Evolutionary conservation across 2,113 vertebrate genomes (phyloP), one percentile per base, ranked within the genome.

Genomic region (Grantiella picta): DNA sequence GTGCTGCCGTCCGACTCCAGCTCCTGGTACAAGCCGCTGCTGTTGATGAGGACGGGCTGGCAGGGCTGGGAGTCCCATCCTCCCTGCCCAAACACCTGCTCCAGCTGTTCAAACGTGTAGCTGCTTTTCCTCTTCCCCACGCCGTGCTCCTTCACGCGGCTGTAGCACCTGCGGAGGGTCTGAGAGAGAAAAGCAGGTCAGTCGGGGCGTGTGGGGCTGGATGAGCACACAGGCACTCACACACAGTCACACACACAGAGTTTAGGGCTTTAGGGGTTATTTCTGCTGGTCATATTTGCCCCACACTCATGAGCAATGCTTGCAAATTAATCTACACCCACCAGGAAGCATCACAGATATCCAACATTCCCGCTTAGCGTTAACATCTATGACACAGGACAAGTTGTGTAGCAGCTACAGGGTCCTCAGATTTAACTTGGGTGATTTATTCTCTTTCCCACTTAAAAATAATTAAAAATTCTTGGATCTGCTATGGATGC

Each of bases 101-200:
- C 99, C 98, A 99, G 99, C 98, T 99, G 99, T 73, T 99, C 99
- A 20, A 99, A 99, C 0, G 99, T 99, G 98, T 99, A 99, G 98
- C 99, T 99, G 98, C 99, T 99, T 98, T 99, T 99, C 97, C 99
- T 98, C 94, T 99, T 99, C 29, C 99, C 99, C 0, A 99, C 99
- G 64, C 99, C 99, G 2, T 99, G 99, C 97, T 99, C 99, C 98
- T 99, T 99, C 91, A 99, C 99, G 1, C 99, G 99, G 97, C 99
- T 99, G 98, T 99, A 99, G 97, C 99, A 99, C 95, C 99, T 98
- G 81, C 99, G 98, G 29, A 99, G 98, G 40, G 99, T 99, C 99
- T 99, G 96, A 82, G 90, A 97, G 78, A 94, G 90, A 94, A 87
- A 42, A 31, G 40, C 81, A 15, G 40, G 49, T 97, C 91, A 90